These are phyloP conservation scores for Eilema sororculum DNA, from an alignment of 2,888 invertebrate species.

Conservation along the genomic window DNA sequence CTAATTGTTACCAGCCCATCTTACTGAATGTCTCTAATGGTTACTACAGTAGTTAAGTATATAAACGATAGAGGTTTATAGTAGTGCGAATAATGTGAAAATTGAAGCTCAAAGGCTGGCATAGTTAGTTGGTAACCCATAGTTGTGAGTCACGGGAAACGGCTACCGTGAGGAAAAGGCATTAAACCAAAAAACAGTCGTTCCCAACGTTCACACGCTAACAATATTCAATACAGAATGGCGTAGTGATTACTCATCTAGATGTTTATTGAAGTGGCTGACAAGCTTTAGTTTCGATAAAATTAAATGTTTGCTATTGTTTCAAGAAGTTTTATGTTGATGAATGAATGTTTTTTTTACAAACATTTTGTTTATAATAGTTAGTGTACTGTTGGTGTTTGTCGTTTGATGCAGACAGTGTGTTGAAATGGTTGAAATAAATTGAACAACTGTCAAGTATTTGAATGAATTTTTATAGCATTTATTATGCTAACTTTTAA, in stretches of 20 bases:
- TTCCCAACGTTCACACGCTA: constrained; percentile 70
- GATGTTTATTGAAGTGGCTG: constrained; percentile 47
- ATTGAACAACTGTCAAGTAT: too few relatives aligned
- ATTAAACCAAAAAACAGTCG: constrained; percentile 64
- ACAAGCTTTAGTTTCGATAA: constrained; percentile 25
- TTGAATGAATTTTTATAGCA: too few relatives aligned
- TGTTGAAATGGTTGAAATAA: too few relatives aligned
- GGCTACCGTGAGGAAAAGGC: constrained; percentile 65
- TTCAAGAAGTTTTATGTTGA: constrained; percentile 21
- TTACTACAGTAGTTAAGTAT: not conserved
- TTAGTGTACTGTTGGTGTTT: too few relatives aligned
- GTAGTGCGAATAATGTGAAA: constrained; percentile 7
- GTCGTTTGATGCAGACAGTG: too few relatives aligned
- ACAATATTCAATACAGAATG: constrained; percentile 51
- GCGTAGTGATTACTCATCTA: constrained; percentile 38
- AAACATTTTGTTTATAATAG: not conserved
- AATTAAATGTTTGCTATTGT: constrained; percentile 23
- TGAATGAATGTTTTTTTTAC: constrained; percentile 7
- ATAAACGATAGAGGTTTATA: not conserved
- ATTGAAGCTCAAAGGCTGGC: constrained; percentile 21
- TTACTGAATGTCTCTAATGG: not conserved
- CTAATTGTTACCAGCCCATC: too few relatives aligned
- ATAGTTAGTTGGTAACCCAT: constrained; percentile 19
- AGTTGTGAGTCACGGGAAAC: constrained; percentile 36
- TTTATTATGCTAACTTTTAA: too few relatives aligned